Base-by-base conservation (phyloP, 2,888 invertebrate species). In the Athalia rosae region DNA sequence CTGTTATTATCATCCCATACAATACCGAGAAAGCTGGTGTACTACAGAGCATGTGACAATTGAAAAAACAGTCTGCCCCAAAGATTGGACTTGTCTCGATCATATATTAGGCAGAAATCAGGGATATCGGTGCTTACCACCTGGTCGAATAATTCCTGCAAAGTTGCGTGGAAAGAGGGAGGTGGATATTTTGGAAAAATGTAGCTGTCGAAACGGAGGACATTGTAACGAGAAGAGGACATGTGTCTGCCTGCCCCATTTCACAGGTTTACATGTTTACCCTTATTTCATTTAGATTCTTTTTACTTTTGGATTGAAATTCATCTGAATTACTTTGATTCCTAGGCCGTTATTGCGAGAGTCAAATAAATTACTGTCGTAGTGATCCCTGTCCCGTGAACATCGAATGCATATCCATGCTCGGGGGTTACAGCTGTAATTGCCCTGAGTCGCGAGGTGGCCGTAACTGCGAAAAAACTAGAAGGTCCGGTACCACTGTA, bases 81-180 rank as follows among this genome's bases (percentile, higher is more conserved):
- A n/a, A 11, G 28, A 13, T 50, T 77, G 77, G 77, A 71, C 62
- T 1, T 77, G 77, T 43, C 56, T 77, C 4, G 50, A 77, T 50
- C 67, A 77, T 53, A 28, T 77, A 9, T 41, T 71, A 15, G 77
- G 77, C 1, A 53, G 15, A n/a, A 53, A 45, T 13, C 50, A 50
- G 59, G 71, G 71, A 0, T 77, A 62, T 69, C 59, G 77, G n/a
- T 77, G 77, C 43, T 61, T 77, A 53, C 77, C 77, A 50, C 77
- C 77, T 43, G 77, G 71, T n/a, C 53, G 45, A 1, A 48, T 77
- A n/a, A 11, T 47, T 50, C 28, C 59, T 8, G 47, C 61, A 4
- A 47, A 41, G 11, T 11, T 8, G 6, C 9, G 41, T 2, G 50
- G 61, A 11, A 59, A 8, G 3, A 63, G 15, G 13, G 9, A 53